Evolutionary conservation across 2,888 invertebrate species (phyloP).

Genomic region (Rhopalosiphum nymphaeae): DNA sequence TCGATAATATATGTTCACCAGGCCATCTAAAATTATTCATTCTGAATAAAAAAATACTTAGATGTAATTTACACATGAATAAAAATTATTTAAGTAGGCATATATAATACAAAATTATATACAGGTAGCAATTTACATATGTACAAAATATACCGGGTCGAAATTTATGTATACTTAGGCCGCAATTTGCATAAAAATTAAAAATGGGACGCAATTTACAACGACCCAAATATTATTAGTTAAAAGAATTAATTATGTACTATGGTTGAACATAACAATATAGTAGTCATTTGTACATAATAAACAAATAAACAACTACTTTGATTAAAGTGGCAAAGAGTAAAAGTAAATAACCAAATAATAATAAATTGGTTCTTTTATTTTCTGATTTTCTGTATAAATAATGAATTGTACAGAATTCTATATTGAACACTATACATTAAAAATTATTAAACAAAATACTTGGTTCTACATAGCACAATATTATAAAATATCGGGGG

Average conservation of each 20-base stretch:
- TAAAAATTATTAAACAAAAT: slow-evolving; percentile 64
- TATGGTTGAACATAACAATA: neutral
- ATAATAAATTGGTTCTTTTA: slow-evolving; percentile 65
- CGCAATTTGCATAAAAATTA: no score
- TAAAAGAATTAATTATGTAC: neutral
- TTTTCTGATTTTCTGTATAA: slow-evolving; percentile 63
- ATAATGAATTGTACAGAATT: slow-evolving; percentile 63
- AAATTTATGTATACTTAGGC: no score
- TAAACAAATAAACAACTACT: neutral
- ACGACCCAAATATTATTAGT: neutral
- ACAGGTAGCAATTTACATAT: no score
- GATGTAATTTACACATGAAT: no score
- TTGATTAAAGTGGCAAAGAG: neutral
- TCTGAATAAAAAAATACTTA: no score
- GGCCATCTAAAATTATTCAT: no score
- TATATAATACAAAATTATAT: no score
- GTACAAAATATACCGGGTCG: no score
- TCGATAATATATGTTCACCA: no score
- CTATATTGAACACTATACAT: slow-evolving; percentile 65
- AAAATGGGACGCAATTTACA: no score
- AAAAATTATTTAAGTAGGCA: no score
- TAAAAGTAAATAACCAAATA: slow-evolving; percentile 44
- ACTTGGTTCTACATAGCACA: slow-evolving; percentile 62
- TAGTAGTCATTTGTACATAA: neutral
- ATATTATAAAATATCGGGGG: slow-evolving; percentile 58